Percentiles rank a stretch among this genome's conserved stretches.
These are phyloP conservation scores for Cotesia typhae DNA, from an alignment of 1,140 invertebrate species.

Conservation along the genomic window DNA sequence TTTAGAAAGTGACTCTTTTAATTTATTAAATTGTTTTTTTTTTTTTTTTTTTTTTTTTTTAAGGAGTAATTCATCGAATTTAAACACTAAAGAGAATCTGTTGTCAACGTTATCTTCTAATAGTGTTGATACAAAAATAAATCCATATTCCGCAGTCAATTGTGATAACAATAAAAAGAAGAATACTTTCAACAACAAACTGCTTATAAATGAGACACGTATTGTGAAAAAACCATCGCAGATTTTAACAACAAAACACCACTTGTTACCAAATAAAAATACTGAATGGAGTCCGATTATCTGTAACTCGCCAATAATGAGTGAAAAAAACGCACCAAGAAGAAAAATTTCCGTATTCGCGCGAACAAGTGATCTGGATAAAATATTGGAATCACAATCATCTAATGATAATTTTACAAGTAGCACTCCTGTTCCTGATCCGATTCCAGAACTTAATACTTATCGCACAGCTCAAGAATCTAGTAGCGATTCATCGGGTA, in stretches of 20 bases:
- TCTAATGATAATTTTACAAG: neutral
- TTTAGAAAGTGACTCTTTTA: neutral
- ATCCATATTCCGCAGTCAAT: neutral
- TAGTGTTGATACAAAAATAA: slow-evolving; percentile 22
- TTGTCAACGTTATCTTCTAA: slow-evolving; percentile 9
- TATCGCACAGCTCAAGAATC: neutral
- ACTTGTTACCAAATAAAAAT: neutral
- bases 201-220: neutral
- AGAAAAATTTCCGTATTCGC: slow-evolving; percentile 19
- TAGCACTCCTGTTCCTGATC: slow-evolving; percentile 1
- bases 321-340: slow-evolving; percentile 9
- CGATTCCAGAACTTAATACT: neutral
- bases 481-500: slow-evolving; percentile 17
- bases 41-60: neutral
- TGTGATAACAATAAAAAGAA: neutral
- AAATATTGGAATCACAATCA: neutral
- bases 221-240: neutral
- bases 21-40: neutral
- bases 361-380: neutral
- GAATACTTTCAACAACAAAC: neutral
- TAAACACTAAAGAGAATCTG: slow-evolving; percentile 5
- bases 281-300: slow-evolving; percentile 15
- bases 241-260: neutral
- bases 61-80: neutral
- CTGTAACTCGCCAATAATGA: slow-evolving; percentile 16